phyloP scores from a whole-genome alignment of 2,113 vertebrate genomes.

The Cebidichthys violaceus region DNA sequence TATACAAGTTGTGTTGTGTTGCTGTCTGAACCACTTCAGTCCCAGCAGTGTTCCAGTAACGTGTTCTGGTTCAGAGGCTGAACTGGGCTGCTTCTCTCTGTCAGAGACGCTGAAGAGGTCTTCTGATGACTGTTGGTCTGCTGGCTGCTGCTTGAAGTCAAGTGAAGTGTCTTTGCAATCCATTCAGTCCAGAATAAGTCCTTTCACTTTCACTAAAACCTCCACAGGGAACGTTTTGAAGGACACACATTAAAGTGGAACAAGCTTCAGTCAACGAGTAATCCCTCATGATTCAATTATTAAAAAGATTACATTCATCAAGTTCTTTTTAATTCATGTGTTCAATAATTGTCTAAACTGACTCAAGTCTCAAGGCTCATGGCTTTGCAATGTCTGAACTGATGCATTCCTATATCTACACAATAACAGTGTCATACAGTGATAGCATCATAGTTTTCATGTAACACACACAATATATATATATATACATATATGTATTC shows the following conservation, averaged over 20 bases:
- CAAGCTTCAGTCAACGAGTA: background rate
- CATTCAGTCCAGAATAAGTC: constrained; percentile 27
- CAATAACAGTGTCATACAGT: too few relatives aligned
- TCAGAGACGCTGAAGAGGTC: constrained; percentile 29
- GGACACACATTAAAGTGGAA: background rate
- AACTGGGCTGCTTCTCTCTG: constrained; percentile 9
- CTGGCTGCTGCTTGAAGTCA: constrained; percentile 4
- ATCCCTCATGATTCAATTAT: background rate
- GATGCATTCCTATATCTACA: too few relatives aligned
- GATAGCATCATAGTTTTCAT: too few relatives aligned
- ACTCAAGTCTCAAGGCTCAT: background rate
- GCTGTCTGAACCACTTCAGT: background rate
- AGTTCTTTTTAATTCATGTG: background rate
- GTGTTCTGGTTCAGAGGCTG: background rate
- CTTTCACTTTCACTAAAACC: constrained; percentile 26
- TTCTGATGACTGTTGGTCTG: constrained; percentile 26
- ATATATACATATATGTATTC: too few relatives aligned
- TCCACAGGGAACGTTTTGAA: background rate
- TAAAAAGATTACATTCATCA: background rate
- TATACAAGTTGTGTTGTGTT: background rate
- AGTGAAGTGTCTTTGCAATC: constrained; percentile 37
- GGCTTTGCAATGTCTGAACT: too few relatives aligned
- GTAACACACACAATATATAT: background rate
- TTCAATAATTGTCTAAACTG: background rate
- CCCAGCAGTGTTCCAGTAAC: background rate